Evolutionary conservation across 2,888 invertebrate species (phyloP).

Genomic region (Drosophila mettleri): DNA sequence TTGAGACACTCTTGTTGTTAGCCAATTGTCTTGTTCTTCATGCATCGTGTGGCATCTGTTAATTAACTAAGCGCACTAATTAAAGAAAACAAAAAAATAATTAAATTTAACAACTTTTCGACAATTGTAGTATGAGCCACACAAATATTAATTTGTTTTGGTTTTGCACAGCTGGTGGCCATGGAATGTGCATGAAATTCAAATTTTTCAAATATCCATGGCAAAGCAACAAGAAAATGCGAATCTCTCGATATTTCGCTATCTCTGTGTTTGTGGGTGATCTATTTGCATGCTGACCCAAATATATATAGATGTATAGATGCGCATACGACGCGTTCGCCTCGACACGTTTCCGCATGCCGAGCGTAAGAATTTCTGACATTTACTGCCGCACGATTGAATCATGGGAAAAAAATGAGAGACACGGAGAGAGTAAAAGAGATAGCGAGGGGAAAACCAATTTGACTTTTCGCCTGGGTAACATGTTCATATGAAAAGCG

Average conservation of each 20-base stretch:
- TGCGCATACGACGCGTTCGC: slow-evolving; percentile 53
- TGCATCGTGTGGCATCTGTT: slow-evolving; percentile 37
- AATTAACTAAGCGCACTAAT: slow-evolving; percentile 43
- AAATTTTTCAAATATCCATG: slow-evolving; percentile 19
- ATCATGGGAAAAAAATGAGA: slow-evolving; percentile 33
- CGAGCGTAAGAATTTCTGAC: slow-evolving; percentile 56
- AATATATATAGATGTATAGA: slow-evolving; percentile 36
- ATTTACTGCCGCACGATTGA: slow-evolving; percentile 50
- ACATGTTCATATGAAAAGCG: slow-evolving; percentile 17
- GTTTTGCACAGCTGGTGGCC: slow-evolving; percentile 35
- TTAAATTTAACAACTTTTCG: slow-evolving; percentile 20
- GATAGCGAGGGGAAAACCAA: not conserved
- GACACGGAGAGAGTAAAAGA: not conserved
- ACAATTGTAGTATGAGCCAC: slow-evolving; percentile 31
- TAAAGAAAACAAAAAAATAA: slow-evolving; percentile 2
- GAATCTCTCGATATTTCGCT: slow-evolving; percentile 19
- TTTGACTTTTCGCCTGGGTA: slow-evolving; percentile 17
- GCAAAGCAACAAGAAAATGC: slow-evolving; percentile 24
- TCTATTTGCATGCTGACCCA: slow-evolving; percentile 62
- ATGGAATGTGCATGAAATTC: slow-evolving; percentile 53
- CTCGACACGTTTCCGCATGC: slow-evolving; percentile 54
- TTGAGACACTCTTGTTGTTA: slow-evolving; percentile 42
- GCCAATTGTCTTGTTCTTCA: slow-evolving; percentile 36
- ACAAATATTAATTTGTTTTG: slow-evolving; percentile 50
- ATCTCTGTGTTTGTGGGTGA: slow-evolving; percentile 44